Base-by-base conservation (phyloP, 2,797 vertebrate genomes). In the Moxostoma hubbsi region DNA sequence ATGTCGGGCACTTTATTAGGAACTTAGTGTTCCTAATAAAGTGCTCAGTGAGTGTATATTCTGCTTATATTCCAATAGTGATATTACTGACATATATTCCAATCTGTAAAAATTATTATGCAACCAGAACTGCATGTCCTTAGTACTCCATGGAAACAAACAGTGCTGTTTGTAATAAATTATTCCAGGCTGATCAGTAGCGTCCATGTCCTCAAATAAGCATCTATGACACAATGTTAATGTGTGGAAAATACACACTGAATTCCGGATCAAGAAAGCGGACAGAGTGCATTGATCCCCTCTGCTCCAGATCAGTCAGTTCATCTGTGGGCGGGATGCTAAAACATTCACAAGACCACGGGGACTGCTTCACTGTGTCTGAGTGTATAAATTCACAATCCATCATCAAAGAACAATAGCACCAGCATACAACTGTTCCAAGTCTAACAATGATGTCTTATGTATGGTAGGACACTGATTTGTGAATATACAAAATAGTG, bases 221-320 rank as follows among this genome's bases (percentile, higher is more conserved):
- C 15, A 46, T 46, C 59, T 51, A 58, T 7, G 12, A 18, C 58
- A 16, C 65, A 47, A 6, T 5, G 46, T 50, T 45, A 67, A 83
- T 8, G 2, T 13, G 50, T 47, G 58, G 72, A 57, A 36, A 58
- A 72, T 47, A 43, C 24, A 11, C 63, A 62, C 73, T 11, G 57
- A 73, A 82, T 73, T 51, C 55, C 2, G 9, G 68, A 82, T 82
- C 57, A 49, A 68, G 75, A 81, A 77, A 74, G 45, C 43, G 53
- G 57, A 75, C 71, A 43, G 58, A 49, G 79, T 55, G 70, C 49
- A 85, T 82, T 87, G 83, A 85, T 85, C 83, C 77, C 75, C 71
- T 62, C 18, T 84, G 84, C 73, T 84, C 81, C 18, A 85, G 84
- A 84, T 82, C 81, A 82, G 83, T 85, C 86, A 84, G 49, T 85